These are phyloP conservation scores for Ennomos erosarius DNA, from an alignment of 2,888 invertebrate species.

Conservation along the genomic window DNA sequence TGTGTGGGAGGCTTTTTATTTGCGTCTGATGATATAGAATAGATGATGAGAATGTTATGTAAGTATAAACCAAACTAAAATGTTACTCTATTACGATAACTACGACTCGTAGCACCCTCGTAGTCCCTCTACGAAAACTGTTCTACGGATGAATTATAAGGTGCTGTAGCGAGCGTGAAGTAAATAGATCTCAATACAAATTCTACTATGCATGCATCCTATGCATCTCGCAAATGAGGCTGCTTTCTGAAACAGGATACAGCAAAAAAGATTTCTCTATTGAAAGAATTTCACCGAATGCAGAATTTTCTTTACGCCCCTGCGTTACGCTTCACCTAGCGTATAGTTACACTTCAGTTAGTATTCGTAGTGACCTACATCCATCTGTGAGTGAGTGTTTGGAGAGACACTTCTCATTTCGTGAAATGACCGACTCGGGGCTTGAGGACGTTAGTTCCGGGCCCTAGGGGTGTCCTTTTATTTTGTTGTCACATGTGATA, in stretches of 20 bases:
- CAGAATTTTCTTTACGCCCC: background rate
- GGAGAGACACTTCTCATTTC: slow-evolving; percentile 15
- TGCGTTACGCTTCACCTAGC: slow-evolving; percentile 1
- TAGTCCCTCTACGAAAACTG: slow-evolving; percentile 6
- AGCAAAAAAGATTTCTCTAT: background rate
- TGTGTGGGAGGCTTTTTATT: too few species aligned
- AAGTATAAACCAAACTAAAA: too few species aligned
- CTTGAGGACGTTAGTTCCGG: slow-evolving; percentile 1
- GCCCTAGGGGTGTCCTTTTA: slow-evolving; percentile 8
- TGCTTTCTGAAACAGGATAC: background rate
- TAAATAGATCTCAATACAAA: slow-evolving; percentile 2
- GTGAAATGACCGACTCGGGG: slow-evolving; percentile 13
- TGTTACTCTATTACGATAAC: background rate
- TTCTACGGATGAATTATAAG: background rate
- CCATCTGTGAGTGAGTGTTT: slow-evolving; percentile 9
- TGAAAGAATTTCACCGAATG: background rate
- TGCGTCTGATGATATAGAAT: too few species aligned
- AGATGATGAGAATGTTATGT: too few species aligned
- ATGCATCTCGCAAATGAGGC: slow-evolving; percentile 1
- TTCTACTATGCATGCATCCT: too few species aligned
- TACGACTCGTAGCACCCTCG: slow-evolving; percentile 1
- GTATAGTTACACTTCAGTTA: slow-evolving; percentile 13
- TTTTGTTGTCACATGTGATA: slow-evolving; percentile 5
- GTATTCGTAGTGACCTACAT: slow-evolving; percentile 16
- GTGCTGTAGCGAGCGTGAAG: background rate